A percentile compares a stretch with the other conserved stretches of the same genome.
These are phyloP conservation scores for Dicaeum eximium DNA, from an alignment of 2,113 vertebrate species.

Conservation along the genomic window DNA sequence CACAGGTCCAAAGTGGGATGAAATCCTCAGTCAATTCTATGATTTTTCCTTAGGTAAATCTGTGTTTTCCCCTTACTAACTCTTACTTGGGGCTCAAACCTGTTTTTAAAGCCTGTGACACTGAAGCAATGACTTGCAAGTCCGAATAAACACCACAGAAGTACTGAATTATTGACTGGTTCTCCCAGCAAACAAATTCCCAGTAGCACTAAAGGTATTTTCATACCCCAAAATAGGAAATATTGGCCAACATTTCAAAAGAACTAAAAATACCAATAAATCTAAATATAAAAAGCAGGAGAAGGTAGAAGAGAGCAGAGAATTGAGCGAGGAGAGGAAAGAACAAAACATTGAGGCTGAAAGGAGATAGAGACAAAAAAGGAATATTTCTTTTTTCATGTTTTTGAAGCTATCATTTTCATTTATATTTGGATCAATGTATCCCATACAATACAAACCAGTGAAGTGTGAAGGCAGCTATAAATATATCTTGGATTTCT, in stretches of 20 bases:
- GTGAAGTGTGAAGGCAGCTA: background rate
- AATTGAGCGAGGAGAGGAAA: background rate
- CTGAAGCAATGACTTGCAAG: background rate
- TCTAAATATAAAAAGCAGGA: background rate
- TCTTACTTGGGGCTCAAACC: background rate
- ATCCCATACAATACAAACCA: background rate
- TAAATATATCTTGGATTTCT: conserved; percentile 33
- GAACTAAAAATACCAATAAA: conserved; percentile 16
- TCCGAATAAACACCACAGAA: background rate
- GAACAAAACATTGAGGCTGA: background rate
- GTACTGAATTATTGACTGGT: background rate
- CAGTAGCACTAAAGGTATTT: background rate
- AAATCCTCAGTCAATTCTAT: background rate
- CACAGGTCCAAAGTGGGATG: background rate
- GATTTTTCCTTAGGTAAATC: background rate
- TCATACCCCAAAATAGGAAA: conserved; percentile 9
- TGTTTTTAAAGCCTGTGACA: background rate
- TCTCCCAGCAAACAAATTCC: conserved; percentile 11
- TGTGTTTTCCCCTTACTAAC: background rate
- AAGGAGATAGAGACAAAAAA: background rate
- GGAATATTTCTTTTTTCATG: background rate
- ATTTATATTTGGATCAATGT: conserved; percentile 32
- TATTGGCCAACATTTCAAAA: background rate
- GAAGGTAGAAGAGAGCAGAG: background rate
- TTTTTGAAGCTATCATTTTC: background rate